Conservation (phyloP, 2,113 vertebrate genomes). For the Spermophilus dauricus region DNA sequence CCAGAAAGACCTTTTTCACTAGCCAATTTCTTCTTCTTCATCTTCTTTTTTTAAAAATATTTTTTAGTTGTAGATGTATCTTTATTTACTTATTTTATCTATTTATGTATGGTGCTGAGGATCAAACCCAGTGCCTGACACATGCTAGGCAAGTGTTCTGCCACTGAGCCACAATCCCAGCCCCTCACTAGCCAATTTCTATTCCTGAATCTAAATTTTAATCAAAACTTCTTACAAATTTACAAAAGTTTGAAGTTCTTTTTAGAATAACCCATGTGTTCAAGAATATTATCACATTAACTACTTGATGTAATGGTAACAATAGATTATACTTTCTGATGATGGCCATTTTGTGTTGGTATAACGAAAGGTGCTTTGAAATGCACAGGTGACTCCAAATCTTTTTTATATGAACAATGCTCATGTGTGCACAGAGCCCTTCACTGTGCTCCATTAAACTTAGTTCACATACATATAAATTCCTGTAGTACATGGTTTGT, state of each 20-base stretch:
- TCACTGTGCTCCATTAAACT: neutral
- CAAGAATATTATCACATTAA: constrained; percentile 39
- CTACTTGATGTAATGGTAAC: neutral
- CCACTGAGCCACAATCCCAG: too few relatives aligned
- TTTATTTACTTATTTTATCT: too few relatives aligned
- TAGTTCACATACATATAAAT: neutral
- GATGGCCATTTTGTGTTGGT: neutral
- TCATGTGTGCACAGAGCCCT: neutral
- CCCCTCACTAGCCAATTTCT: constrained; percentile 70
- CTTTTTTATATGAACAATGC: neutral
- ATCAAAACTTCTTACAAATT: constrained; percentile 71
- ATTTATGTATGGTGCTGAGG: too few relatives aligned
- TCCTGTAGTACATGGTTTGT: neutral
- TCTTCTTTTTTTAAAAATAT: too few relatives aligned
- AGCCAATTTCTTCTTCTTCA: constrained; percentile 61
- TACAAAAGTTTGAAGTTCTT: constrained; percentile 58
- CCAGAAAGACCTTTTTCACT: constrained; percentile 67
- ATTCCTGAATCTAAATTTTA: constrained; percentile 76
- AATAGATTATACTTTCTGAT: neutral
- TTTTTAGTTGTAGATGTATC: too few relatives aligned
- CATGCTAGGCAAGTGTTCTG: too few relatives aligned
- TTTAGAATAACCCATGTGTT: constrained; percentile 48
- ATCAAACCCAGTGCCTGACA: too few relatives aligned
- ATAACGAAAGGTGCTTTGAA: neutral
- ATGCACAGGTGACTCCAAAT: neutral